phyloP scores from a whole-genome alignment of 2,888 invertebrate genomes.

The Microdon myrmicae region DNA sequence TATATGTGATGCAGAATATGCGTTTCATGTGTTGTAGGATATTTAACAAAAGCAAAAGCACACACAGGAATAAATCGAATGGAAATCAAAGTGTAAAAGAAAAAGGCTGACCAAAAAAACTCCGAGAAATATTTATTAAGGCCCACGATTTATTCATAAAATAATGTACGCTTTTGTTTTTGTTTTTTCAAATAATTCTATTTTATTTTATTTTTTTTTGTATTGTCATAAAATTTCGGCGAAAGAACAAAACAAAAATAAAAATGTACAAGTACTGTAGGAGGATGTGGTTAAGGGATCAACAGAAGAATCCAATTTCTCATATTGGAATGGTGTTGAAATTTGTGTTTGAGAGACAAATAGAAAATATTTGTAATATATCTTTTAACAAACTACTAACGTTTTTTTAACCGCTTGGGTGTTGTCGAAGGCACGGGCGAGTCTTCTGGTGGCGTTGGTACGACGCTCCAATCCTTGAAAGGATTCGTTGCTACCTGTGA shows the following conservation, averaged over 20 bases:
- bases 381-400: constrained; percentile 59
- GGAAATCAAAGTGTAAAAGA: background rate
- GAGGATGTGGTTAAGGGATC: too few relatives aligned
- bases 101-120: background rate
- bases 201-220: constrained; percentile 56
- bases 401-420: constrained; percentile 65
- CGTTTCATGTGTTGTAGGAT: constrained; percentile 38
- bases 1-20: too few relatives aligned
- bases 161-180: constrained; percentile 45
- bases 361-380: constrained; percentile 1
- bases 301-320: background rate
- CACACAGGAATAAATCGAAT: constrained; percentile 17
- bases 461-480: constrained; percentile 73
- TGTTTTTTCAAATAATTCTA: constrained; percentile 46
- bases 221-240: constrained; percentile 49
- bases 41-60: constrained; percentile 44
- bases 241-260: constrained; percentile 17
- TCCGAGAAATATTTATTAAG: background rate
- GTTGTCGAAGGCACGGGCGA: constrained; percentile 62
- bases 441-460: constrained; percentile 59
- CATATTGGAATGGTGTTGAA: constrained; percentile 4
- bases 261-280: constrained; percentile 12
- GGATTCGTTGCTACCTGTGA: constrained; percentile 72
- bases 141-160: constrained; percentile 25
- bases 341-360: constrained; percentile 9